Base-by-base conservation (phyloP, 2,797 vertebrate species). In the Discoglossus pictus region DNA sequence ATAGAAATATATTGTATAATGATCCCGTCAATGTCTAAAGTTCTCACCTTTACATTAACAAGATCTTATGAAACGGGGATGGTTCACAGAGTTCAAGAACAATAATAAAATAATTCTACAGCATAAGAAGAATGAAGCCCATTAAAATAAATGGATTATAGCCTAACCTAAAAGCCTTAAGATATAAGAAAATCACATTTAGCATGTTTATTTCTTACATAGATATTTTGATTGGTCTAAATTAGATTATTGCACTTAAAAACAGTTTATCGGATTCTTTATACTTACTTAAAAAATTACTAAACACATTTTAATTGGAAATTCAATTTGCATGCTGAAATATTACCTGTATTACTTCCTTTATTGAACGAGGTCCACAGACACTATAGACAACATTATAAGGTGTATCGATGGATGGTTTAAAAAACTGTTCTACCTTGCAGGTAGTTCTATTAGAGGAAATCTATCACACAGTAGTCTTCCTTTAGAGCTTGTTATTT, bases 371-470 rank as follows among this genome's bases (percentile, higher is more conserved):
- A 6, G 61, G 72, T 44, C 61, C 54, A 62, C 74, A 75, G 56
- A 75, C 68, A 60, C 18, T 68, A 73, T 65, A 27, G 50, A 55
- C 43, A 71, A 60, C 54, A 72, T 73, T 61, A 90, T 89, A 85
- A 85, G 82, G 77, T 84, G 85, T 84, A 92, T 91, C 87, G 88
- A 83, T 87, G 86, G 88, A 90, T 91, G 86, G 86, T 92, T 91
- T 92, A 83, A 84, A 88, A 83, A 88, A 86, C 82, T 88, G 82
- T 84, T 79, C 82, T 83, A 84, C 78, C 75, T 85, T 80, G 82
- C 84, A 88, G 86, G 85, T 83, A 82, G 76, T 72, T 71, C 84
- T 82, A 80, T 87, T 80, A 85, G 55, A 75, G 79, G 73, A 78
- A 81, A 90, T 86, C 81, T 84, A 85, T 92, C 88, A 90, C 87